Evolutionary conservation across 2,113 vertebrate species (phyloP), one percentile per base, ranked within the genome.

Genomic region (Phrynocephalus versicolor): DNA sequence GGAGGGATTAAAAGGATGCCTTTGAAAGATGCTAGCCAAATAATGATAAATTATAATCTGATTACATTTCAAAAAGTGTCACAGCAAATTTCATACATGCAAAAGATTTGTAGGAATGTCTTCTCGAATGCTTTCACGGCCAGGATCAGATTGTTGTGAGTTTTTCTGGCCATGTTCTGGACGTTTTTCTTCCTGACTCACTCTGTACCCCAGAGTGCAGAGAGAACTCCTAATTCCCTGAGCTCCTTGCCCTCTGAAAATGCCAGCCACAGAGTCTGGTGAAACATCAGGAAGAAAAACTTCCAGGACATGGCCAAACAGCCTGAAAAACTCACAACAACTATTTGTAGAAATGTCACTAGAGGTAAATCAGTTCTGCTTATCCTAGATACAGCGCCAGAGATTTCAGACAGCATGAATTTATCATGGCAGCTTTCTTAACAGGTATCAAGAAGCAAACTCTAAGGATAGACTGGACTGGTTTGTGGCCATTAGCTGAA

Each of bases 311-410:
- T n/a, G n/a, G n/a, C n/a, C n/a, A n/a, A n/a, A n/a, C n/a, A n/a
- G n/a, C n/a, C n/a, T n/a, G n/a, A n/a, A n/a, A n/a, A n/a, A n/a
- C n/a, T n/a, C n/a, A n/a, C n/a, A n/a, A n/a, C n/a, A n/a, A n/a
- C n/a, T n/a, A 1, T 70, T 78, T 88, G 30, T n/a, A 88, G 19
- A 82, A 93, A 71, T 84, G 76, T 80, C 51, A 6, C 71, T 81
- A 85, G 25, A 79, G 57, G 85, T 90, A 87, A 85, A 67, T 72
- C 27, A 92, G 88, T 87, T 90, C 76, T 62, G 79, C 64, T 79
- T 84, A 70, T 1, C 18, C 4, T 45, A 23, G 39, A 45, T 25
- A 64, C n/a, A 30, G 6, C 3, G 41, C 0, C 0, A 86, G 87
- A 23, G 45, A 85, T 1, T 85, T 71, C 79, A 41, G 37, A 1